phyloP scores from a whole-genome alignment of 1,140 invertebrate species.

The Pogonomyrmex barbatus region DNA sequence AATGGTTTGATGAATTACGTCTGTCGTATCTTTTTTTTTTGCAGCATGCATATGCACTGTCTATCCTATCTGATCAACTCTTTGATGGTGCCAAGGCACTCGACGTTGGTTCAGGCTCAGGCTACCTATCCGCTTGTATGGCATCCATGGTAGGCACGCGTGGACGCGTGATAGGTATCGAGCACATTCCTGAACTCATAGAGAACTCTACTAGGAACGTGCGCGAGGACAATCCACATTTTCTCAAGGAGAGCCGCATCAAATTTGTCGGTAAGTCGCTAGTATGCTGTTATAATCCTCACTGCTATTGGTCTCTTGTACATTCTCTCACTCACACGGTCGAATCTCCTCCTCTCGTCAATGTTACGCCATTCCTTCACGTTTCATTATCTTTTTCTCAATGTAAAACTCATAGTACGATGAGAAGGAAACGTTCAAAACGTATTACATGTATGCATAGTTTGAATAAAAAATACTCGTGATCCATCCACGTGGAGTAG shows the following conservation, averaged over 20 bases:
- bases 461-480: slow-evolving; percentile 65
- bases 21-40: slow-evolving; percentile 22
- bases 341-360: slow-evolving; percentile 36
- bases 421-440: slow-evolving; percentile 18
- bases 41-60: slow-evolving; percentile 85
- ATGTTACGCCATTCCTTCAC: slow-evolving; percentile 25
- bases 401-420: slow-evolving; percentile 8
- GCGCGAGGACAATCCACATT: slow-evolving; percentile 79
- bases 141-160: slow-evolving; percentile 89
- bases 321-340: slow-evolving; percentile 34
- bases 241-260: slow-evolving; percentile 80
- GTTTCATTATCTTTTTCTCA: not conserved
- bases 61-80: slow-evolving; percentile 82
- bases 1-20: not conserved
- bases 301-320: not conserved
- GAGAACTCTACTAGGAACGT: slow-evolving; percentile 81
- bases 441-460: slow-evolving; percentile 47
- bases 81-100: slow-evolving; percentile 85
- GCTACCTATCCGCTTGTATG: slow-evolving; percentile 91
- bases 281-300: not conserved
- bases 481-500: slow-evolving; percentile 71
- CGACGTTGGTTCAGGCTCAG: slow-evolving; percentile 92
- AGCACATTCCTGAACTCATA: slow-evolving; percentile 90
- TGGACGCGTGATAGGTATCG: slow-evolving; percentile 89
- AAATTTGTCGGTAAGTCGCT: slow-evolving; percentile 82